Evolutionary conservation across 2,888 invertebrate genomes (phyloP).

Genomic region (Baronia brevicornis): DNA sequence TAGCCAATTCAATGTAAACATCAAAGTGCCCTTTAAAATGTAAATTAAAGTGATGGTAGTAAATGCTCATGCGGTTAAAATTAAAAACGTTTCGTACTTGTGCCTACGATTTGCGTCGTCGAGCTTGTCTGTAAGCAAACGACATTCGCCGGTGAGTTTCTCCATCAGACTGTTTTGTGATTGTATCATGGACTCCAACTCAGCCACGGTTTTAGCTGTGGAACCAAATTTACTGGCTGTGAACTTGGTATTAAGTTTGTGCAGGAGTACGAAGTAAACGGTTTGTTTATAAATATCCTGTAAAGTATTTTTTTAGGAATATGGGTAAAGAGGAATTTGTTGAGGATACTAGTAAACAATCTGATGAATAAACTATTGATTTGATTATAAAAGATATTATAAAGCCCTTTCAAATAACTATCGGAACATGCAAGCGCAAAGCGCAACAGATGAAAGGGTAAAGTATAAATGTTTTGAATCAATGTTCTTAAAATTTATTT

Average conservation of each 20-base stretch:
- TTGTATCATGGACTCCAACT: conserved; percentile 92
- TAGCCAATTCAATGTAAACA: conserved; percentile 17
- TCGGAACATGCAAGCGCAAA: conserved; percentile 65
- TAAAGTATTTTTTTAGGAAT: neutral
- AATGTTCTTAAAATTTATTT: conserved; percentile 22
- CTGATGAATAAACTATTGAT: conserved; percentile 84
- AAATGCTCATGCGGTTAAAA: conserved; percentile 49
- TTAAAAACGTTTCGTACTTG: conserved; percentile 81
- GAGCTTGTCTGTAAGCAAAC: conserved; percentile 90
- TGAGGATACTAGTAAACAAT: conserved; percentile 45
- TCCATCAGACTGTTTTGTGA: conserved; percentile 95
- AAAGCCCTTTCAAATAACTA: conserved; percentile 63
- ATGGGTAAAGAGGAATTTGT: conserved; percentile 3
- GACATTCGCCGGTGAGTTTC: conserved; percentile 92
- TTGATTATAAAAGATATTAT: conserved; percentile 41
- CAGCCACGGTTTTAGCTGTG: conserved; percentile 91
- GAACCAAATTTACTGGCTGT: conserved; percentile 60
- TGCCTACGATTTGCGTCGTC: conserved; percentile 91
- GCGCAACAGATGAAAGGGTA: conserved; percentile 70
- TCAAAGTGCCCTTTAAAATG: conserved; percentile 17
- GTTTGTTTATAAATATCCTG: neutral
- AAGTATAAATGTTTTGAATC: conserved; percentile 72
- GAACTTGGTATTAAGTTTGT: conserved; percentile 18
- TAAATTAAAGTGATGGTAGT: conserved; percentile 20
- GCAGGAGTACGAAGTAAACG: neutral